These are phyloP conservation scores for Forbesichthys papilliferus DNA, from an alignment of 2,113 vertebrate genomes.

Conservation along the genomic window DNA sequence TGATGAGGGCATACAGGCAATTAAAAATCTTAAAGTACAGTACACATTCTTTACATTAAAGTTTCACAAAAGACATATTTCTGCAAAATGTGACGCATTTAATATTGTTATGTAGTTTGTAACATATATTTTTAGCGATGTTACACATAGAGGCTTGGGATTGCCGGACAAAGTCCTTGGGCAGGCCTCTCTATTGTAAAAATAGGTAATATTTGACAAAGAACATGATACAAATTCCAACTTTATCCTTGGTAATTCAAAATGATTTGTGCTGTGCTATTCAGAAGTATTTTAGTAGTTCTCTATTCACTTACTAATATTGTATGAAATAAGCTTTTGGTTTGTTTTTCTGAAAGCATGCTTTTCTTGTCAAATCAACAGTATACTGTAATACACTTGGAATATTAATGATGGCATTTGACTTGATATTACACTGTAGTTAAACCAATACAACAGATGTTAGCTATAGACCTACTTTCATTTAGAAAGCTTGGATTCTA, in stretches of 20 bases:
- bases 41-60: too few relatives aligned
- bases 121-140: too few relatives aligned
- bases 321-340: conserved; percentile 18
- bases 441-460: conserved; percentile 16
- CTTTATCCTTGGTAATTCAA: background rate
- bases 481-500: conserved; percentile 19
- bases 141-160: background rate
- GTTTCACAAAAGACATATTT: too few relatives aligned
- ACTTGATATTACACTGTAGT: conserved; percentile 26
- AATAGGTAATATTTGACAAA: background rate
- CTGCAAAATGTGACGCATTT: too few relatives aligned
- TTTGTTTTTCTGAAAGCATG: conserved; percentile 10
- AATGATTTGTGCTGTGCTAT: background rate
- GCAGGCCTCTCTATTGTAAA: conserved; percentile 59
- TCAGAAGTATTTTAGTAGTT: background rate
- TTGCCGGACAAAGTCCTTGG: conserved; percentile 62
- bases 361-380: conserved; percentile 29
- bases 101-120: too few relatives aligned
- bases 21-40: too few relatives aligned
- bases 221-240: too few relatives aligned
- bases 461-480: background rate
- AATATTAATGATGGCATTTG: conserved; percentile 51
- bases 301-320: background rate
- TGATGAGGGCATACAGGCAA: too few relatives aligned
- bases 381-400: conserved; percentile 27